Base-by-base conservation (phyloP, 1,140 invertebrate genomes). In the Polypedilum pembai region DNA sequence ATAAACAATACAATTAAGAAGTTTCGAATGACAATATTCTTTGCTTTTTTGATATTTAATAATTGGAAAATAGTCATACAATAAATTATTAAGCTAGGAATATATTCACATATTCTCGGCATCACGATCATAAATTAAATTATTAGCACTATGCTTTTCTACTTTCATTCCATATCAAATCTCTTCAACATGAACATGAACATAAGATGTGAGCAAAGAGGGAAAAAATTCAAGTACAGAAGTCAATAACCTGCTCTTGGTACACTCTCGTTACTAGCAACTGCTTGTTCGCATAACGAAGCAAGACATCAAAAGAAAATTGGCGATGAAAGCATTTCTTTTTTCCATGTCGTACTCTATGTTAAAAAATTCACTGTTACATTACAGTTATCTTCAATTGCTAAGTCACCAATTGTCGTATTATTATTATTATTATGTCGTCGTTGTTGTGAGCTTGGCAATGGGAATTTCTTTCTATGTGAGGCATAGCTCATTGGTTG, bases 361-460 rank as follows among this genome's bases (percentile, higher is more conserved):
- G 20, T 69, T 69, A 69, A 17, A 69, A 69, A 69, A 69, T 69
- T 69, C 65, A 69, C 65, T 69, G 65, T 69, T 69, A 69, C 65
- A 69, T 69, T 69, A 69, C 65, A 69, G 65, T 69, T 69, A 69
- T 56, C 65, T 69, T 69, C 65, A 69, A 69, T 69, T 69, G 45
- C 45, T 56, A 56, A 56, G 45, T 56, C 45, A n/a, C 45, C 45
- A 56, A 56, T 56, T 56, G 45, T 33, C 45, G 12, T 56, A 56
- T 12, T 56, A 56, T 56, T 33, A 33, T 33, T 12, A 56, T 56
- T 12, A 56, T 56, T 56, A 56, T 56, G 45, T 56, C 45, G 45
- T n/a, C 45, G 45, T n/a, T n/a, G n/a, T 56, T n/a, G 45, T 56
- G 45, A 56, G 45, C n/a, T 56, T n/a, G 15, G 4, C n/a, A n/a